Percentiles rank a stretch among this genome's conserved stretches.
Conservation (phyloP, 2,888 invertebrate genomes). For the Orthosia gothica region DNA sequence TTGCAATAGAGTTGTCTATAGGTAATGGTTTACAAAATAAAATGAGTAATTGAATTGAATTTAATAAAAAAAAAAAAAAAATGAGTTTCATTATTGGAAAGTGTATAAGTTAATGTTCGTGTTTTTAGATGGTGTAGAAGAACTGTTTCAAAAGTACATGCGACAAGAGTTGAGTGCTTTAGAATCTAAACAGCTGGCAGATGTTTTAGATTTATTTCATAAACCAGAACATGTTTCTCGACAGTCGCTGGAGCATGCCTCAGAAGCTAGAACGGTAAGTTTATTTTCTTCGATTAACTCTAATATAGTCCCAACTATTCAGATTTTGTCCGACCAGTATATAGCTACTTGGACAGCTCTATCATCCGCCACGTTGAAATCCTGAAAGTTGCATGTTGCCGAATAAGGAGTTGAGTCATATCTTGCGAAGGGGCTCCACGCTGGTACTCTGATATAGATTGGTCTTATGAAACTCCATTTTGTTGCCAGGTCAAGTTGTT, state of each 20-base stretch:
- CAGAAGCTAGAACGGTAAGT: conserved; percentile 77
- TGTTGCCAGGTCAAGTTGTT: too few relatives aligned
- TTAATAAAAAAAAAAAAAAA: not conserved
- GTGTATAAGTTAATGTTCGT: conserved; percentile 27
- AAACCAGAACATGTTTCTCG: conserved; percentile 72
- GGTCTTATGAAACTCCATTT: too few relatives aligned
- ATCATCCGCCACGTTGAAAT: too few relatives aligned
- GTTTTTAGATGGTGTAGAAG: conserved; percentile 78
- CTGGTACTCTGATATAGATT: too few relatives aligned
- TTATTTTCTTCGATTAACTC: not conserved
- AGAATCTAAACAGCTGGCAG: conserved; percentile 76
- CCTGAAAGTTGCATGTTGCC: too few relatives aligned
- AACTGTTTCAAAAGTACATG: conserved; percentile 78
- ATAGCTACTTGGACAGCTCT: too few relatives aligned
- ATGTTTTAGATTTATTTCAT: conserved; percentile 79
- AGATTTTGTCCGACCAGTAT: too few relatives aligned
- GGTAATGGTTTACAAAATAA: conserved; percentile 70
- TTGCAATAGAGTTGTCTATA: conserved; percentile 75
- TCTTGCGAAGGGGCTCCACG: too few relatives aligned
- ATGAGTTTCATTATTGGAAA: not conserved
- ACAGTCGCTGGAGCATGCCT: conserved; percentile 63
- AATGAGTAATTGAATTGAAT: not conserved
- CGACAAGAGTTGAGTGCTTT: conserved; percentile 73
- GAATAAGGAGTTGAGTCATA: too few relatives aligned
- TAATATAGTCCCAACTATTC: too few relatives aligned